Conservation (phyloP, 2,888 invertebrate species). For the Agrochola macilenta region DNA sequence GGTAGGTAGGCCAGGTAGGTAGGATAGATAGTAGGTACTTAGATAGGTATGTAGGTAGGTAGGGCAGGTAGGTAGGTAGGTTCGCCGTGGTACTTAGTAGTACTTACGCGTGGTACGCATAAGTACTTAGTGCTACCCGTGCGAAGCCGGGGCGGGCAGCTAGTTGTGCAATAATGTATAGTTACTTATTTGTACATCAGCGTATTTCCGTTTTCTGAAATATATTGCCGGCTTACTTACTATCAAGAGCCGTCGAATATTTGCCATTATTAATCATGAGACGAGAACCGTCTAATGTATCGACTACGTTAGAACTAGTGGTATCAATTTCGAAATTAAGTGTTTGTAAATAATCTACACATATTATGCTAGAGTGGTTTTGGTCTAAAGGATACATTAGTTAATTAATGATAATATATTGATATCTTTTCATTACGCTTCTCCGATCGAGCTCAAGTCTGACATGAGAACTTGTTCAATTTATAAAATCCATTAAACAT, state of each 20-base stretch:
- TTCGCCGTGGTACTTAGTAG: too few species aligned
- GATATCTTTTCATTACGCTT: not conserved
- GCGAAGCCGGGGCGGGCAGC: too few species aligned
- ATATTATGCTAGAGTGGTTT: slow-evolving; percentile 17
- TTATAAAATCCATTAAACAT: not conserved
- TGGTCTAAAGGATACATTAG: slow-evolving; percentile 12
- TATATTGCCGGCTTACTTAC: slow-evolving; percentile 37
- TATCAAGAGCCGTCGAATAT: slow-evolving; percentile 26
- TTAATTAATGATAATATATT: slow-evolving; percentile 10
- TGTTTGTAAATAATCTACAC: slow-evolving; percentile 42
- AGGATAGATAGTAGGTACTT: too few species aligned
- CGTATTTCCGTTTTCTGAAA: slow-evolving; percentile 69
- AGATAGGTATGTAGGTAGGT: too few species aligned
- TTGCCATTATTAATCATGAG: slow-evolving; percentile 47
- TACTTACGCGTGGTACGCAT: too few species aligned
- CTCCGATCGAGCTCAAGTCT: not conserved
- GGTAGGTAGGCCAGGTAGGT: too few species aligned
- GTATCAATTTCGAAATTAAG: slow-evolving; percentile 25
- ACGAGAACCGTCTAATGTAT: slow-evolving; percentile 11
- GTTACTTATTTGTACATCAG: slow-evolving; percentile 68
- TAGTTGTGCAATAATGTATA: slow-evolving; percentile 54
- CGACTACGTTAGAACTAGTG: slow-evolving; percentile 17
- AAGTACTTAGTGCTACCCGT: too few species aligned
- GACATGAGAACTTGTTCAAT: not conserved
- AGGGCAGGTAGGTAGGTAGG: too few species aligned